Evolutionary conservation across 2,797 vertebrate genomes (phyloP).

Genomic region (Phyllotis vaccarum): DNA sequence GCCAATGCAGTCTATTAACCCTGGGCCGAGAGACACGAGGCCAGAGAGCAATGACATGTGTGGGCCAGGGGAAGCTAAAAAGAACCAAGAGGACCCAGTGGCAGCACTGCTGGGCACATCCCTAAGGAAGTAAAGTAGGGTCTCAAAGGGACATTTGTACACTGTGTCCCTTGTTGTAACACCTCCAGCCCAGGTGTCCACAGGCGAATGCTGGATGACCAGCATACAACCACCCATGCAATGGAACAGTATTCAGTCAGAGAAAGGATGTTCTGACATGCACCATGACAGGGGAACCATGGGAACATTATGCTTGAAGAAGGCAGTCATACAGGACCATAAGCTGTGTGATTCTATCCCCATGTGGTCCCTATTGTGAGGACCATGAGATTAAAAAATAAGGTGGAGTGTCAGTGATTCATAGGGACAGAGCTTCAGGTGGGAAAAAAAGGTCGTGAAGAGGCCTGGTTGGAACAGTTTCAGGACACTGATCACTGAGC

Average conservation of each 20-base stretch:
- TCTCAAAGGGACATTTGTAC: accelerated
- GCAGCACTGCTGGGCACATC: accelerated
- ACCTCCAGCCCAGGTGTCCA: accelerated
- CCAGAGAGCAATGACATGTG: accelerated
- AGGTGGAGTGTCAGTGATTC: not conserved
- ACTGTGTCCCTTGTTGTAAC: accelerated
- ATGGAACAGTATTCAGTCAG: accelerated
- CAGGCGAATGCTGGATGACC: accelerated
- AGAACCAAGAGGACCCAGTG: accelerated
- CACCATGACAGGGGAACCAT: accelerated
- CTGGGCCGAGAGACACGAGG: accelerated
- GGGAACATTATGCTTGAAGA: not conserved
- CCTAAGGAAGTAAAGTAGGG: accelerated
- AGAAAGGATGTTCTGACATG: not conserved
- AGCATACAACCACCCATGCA: accelerated
- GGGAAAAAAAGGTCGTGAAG: not conserved
- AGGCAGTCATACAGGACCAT: not conserved
- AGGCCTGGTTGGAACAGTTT: accelerated
- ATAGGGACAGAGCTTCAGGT: not conserved
- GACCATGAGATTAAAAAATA: not conserved
- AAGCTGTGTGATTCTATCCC: accelerated
- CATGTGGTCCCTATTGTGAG: accelerated
- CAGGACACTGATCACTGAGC: accelerated
- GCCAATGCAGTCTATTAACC: accelerated
- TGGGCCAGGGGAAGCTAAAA: accelerated